Conservation (phyloP, 2,797 vertebrate species). For the Rhinichthys osculus region DNA sequence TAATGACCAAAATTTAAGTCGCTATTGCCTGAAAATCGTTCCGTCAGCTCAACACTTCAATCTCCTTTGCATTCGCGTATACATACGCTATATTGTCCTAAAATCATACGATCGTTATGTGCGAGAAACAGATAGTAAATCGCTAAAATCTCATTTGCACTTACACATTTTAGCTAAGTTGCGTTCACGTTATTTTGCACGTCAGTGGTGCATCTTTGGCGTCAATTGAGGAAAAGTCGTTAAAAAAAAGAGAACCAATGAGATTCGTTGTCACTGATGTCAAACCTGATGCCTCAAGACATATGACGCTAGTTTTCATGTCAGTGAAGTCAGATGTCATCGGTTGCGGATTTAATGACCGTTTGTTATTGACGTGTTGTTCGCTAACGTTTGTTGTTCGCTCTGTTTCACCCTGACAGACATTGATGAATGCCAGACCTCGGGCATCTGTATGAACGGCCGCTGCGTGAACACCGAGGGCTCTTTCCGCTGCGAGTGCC, state of each 20-base stretch:
- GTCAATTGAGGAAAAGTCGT: not conserved
- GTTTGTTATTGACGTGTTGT: not conserved
- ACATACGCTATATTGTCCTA: too few species aligned
- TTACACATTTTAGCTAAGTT: too few species aligned
- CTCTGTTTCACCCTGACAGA: constrained; percentile 71
- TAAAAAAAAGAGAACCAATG: not conserved
- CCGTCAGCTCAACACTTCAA: too few species aligned
- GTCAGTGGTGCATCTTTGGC: not conserved
- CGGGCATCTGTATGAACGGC: constrained; percentile 97
- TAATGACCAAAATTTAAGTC: too few species aligned
- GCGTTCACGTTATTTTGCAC: not conserved
- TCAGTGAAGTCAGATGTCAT: not conserved
- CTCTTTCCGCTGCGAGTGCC: constrained; percentile 96
- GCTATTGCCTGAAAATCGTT: too few species aligned
- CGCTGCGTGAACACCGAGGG: constrained; percentile 96
- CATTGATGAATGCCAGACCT: constrained; percentile 93
- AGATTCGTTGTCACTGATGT: not conserved
- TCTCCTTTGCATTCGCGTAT: too few species aligned
- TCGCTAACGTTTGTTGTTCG: too few species aligned
- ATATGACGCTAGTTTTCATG: not conserved
- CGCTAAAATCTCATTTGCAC: too few species aligned
- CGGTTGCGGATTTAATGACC: too few species aligned
- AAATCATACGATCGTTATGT: too few species aligned
- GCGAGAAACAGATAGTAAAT: too few species aligned
- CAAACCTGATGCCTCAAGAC: not conserved